Evolutionary conservation across 2,888 invertebrate species (phyloP).

Genomic region (Zhengitettix transpicula): DNA sequence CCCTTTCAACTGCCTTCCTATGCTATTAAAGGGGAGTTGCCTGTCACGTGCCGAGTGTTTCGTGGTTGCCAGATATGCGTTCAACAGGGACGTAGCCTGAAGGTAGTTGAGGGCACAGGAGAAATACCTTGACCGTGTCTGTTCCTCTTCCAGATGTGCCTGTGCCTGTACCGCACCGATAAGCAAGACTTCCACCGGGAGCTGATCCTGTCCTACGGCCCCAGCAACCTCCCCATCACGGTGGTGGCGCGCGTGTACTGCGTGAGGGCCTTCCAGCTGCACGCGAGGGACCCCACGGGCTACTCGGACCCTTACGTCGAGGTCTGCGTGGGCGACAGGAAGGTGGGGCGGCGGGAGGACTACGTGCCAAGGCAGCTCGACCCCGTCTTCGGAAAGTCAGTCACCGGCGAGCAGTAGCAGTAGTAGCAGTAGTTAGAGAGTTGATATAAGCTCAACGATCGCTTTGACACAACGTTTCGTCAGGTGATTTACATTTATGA

Average conservation of each 20-base stretch:
- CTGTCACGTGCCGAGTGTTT: too few relatives aligned
- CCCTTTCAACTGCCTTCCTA: too few relatives aligned
- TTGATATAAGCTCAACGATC: too few relatives aligned
- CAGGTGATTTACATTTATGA: too few relatives aligned
- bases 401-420: conserved; percentile 10
- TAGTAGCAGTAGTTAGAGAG: too few relatives aligned
- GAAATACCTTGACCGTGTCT: too few relatives aligned
- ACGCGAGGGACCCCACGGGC: conserved; percentile 50
- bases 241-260: conserved; percentile 62
- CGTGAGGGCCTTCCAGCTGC: conserved; percentile 50
- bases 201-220: conserved; percentile 24
- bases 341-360: conserved; percentile 47
- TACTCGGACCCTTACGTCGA: conserved; percentile 65
- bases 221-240: conserved; percentile 36
- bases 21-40: too few relatives aligned
- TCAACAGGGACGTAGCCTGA: too few relatives aligned
- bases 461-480: too few relatives aligned
- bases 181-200: background rate
- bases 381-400: conserved; percentile 67
- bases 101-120: too few relatives aligned
- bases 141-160: background rate
- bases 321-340: conserved; percentile 44
- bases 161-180: background rate
- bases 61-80: too few relatives aligned
- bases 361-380: conserved; percentile 56